These are phyloP conservation scores for Agrotis exclamationis DNA, from an alignment of 2,888 invertebrate genomes.

Conservation along the genomic window DNA sequence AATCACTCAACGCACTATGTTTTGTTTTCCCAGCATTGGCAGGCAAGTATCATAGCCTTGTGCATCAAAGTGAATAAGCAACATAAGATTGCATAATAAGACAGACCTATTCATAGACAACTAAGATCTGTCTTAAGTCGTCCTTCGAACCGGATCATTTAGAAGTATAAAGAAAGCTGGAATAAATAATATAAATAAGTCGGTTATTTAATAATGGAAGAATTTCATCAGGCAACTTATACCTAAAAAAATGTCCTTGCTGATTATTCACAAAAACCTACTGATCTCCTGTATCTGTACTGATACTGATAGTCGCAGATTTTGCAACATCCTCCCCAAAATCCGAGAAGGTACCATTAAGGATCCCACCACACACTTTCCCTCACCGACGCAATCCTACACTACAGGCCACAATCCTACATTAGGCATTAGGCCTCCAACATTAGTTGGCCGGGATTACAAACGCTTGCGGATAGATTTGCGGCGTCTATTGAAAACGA, in stretches of 20 bases:
- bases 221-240: not conserved
- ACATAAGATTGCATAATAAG: too few relatives aligned
- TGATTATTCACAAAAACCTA: not conserved
- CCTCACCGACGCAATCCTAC: slow-evolving; percentile 10
- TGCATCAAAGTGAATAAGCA: too few relatives aligned
- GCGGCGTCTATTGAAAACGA: slow-evolving; percentile 77
- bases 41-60: too few relatives aligned
- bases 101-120: too few relatives aligned
- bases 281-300: not conserved
- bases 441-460: slow-evolving; percentile 58
- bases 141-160: slow-evolving; percentile 6
- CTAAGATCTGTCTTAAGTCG: not conserved
- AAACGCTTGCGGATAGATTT: slow-evolving; percentile 71
- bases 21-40: not conserved
- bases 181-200: too few relatives aligned
- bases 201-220: too few relatives aligned
- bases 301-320: not conserved
- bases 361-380: slow-evolving; percentile 10
- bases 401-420: slow-evolving; percentile 36
- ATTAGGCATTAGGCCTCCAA: slow-evolving; percentile 44
- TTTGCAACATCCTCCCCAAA: not conserved
- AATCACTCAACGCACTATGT: not conserved
- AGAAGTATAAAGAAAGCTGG: not conserved
- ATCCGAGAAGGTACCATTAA: not conserved
- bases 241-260: not conserved